These are phyloP conservation scores for Halichondria panicea DNA, from an alignment of 37 sponge, comb jelly and placozoan species.

Conservation along the genomic window DNA sequence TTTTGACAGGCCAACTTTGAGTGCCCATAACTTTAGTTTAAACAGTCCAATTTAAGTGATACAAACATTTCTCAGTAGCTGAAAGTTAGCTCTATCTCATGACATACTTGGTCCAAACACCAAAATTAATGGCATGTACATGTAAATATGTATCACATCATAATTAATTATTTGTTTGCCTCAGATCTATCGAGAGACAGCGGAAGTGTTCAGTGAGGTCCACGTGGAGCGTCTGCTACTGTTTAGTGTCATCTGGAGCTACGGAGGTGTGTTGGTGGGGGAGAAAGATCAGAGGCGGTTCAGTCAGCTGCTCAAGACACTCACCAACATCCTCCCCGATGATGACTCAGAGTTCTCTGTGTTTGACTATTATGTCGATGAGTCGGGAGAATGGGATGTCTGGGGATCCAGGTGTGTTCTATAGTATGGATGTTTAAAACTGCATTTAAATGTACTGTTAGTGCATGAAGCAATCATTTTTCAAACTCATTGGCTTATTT, in stretches of 20 bases:
- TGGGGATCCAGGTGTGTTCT: slow-evolving; percentile 82
- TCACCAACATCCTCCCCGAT: slow-evolving; percentile 86
- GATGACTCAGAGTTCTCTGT: slow-evolving; percentile 82
- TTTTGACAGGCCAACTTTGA: no score
- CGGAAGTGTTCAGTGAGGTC: slow-evolving; percentile 75
- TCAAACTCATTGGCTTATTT: no score
- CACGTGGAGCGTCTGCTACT: slow-evolving; percentile 85
- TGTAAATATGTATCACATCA: background rate
- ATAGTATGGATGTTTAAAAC: background rate
- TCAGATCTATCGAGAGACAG: slow-evolving; percentile 78
- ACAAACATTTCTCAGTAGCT: no score
- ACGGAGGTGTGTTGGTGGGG: slow-evolving; percentile 70
- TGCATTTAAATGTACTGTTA: background rate
- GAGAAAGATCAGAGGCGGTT: slow-evolving; percentile 55
- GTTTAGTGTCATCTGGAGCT: slow-evolving; percentile 89
- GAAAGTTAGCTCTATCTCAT: no score
- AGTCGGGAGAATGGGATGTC: slow-evolving; percentile 93
- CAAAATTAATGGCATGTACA: background rate
- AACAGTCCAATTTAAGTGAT: no score
- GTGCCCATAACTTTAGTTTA: no score
- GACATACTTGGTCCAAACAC: no score
- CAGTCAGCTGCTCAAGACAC: slow-evolving; percentile 74
- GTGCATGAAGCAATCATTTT: no score
- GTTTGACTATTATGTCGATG: slow-evolving; percentile 96
- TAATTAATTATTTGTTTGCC: background rate